Evolutionary conservation across 23 tunicate species (phyloP).

Genomic region (Phallusia fumigata): DNA sequence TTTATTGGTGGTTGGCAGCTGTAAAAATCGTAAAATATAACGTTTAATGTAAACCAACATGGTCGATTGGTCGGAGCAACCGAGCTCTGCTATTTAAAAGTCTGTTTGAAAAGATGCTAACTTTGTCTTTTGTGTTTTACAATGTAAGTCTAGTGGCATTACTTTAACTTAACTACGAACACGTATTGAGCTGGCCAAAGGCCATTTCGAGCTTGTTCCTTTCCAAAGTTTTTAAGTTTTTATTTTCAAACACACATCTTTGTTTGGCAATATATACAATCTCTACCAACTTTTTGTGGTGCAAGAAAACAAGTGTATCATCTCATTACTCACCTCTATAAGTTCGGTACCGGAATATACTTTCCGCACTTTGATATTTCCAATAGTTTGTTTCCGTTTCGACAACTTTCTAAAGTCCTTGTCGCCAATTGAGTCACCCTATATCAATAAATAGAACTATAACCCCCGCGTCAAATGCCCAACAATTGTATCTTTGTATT

Average conservation of each 20-base stretch:
- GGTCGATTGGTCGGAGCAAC: not conserved
- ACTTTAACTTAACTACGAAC: too few species aligned
- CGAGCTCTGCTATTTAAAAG: too few species aligned
- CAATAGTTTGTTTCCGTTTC: conserved; percentile 22
- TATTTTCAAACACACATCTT: not conserved
- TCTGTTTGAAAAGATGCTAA: too few species aligned
- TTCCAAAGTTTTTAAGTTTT: not conserved
- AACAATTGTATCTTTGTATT: too few species aligned
- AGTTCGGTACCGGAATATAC: conserved; percentile 30
- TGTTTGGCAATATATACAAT: too few species aligned
- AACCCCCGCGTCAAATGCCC: not conserved
- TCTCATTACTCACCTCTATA: conserved; percentile 33
- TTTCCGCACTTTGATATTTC: conserved; percentile 37
- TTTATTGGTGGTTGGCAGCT: conserved; percentile 39
- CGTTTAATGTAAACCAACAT: not conserved
- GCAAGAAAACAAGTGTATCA: too few species aligned
- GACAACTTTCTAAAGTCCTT: conserved; percentile 34
- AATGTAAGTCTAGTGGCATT: too few species aligned
- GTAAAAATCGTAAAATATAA: not conserved
- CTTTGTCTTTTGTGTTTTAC: too few species aligned
- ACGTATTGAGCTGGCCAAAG: too few species aligned
- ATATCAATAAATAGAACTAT: not conserved
- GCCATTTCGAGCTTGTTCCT: not conserved
- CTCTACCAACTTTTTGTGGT: too few species aligned
- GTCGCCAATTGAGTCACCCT: conserved; percentile 19